These are phyloP conservation scores for Pachydiplax longipennis DNA, from an alignment of 2,888 invertebrate species.

Conservation along the genomic window DNA sequence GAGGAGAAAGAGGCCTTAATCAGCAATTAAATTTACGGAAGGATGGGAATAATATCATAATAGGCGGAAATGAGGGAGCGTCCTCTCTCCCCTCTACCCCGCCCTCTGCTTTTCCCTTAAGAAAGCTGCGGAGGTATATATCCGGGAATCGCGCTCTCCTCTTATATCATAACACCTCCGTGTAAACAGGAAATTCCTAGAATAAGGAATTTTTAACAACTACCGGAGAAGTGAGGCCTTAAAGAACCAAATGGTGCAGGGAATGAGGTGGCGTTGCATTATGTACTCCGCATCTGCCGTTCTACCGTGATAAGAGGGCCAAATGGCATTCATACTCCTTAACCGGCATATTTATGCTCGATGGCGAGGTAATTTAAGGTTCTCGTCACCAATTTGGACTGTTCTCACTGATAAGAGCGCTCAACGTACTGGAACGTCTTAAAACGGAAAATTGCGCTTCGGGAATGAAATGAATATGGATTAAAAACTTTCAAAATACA, in stretches of 20 bases:
- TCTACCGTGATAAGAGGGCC: too few relatives aligned
- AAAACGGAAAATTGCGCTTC: too few relatives aligned
- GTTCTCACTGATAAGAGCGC: too few relatives aligned
- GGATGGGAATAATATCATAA: neutral
- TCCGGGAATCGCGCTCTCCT: neutral
- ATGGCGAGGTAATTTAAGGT: too few relatives aligned
- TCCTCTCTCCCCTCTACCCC: neutral
- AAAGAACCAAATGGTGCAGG: neutral
- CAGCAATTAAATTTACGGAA: neutral
- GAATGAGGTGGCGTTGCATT: neutral
- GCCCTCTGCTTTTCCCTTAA: neutral
- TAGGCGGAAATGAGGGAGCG: slow-evolving; percentile 5
- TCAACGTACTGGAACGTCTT: too few relatives aligned
- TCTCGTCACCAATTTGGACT: too few relatives aligned
- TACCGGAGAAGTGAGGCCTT: neutral
- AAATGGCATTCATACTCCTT: too few relatives aligned
- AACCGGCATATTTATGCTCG: too few relatives aligned
- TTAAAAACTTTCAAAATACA: too few relatives aligned
- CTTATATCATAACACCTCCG: slow-evolving; percentile 18
- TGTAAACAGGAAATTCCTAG: slow-evolving; percentile 37
- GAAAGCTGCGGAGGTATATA: neutral
- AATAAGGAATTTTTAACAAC: slow-evolving; percentile 24
- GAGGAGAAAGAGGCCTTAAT: neutral
- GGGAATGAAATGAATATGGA: too few relatives aligned
- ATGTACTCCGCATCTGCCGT: too few relatives aligned